Conservation (phyloP, 2,888 invertebrate species). For the Eupeodes luniger region DNA sequence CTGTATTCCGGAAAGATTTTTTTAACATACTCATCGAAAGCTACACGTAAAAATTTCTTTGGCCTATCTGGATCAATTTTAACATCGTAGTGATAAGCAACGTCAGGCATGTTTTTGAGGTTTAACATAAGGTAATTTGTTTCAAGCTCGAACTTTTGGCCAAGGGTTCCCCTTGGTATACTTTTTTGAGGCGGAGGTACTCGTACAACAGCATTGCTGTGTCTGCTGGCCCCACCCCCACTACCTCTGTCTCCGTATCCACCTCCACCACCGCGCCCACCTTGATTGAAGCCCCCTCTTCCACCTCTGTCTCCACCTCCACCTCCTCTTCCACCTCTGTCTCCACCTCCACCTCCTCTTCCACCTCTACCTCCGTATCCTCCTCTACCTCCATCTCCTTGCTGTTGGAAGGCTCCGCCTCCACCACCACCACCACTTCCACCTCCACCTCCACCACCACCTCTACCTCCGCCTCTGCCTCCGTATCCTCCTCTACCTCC, state of each 20-base stretch:
- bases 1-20: slow-evolving; percentile 83
- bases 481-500: slow-evolving; percentile 5
- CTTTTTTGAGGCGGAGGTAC: slow-evolving; percentile 29
- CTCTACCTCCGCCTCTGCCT: neutral
- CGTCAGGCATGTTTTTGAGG: slow-evolving; percentile 84
- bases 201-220: neutral
- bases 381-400: neutral
- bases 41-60: slow-evolving; percentile 86
- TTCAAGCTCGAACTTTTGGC: slow-evolving; percentile 84
- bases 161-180: slow-evolving; percentile 81
- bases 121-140: slow-evolving; percentile 88
- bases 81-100: slow-evolving; percentile 93
- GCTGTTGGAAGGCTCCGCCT: neutral
- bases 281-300: neutral
- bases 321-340: neutral
- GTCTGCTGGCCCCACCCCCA: neutral
- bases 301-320: neutral
- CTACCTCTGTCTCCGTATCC: neutral
- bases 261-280: neutral
- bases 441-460: neutral
- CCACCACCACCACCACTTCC: neutral
- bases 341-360: neutral
- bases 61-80: slow-evolving; percentile 88
- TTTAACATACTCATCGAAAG: slow-evolving; percentile 83
- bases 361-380: neutral